phyloP scores from a whole-genome alignment of 30 jellyfish, hydroid and myxozoan genomes.

The Hydra vulgaris region DNA sequence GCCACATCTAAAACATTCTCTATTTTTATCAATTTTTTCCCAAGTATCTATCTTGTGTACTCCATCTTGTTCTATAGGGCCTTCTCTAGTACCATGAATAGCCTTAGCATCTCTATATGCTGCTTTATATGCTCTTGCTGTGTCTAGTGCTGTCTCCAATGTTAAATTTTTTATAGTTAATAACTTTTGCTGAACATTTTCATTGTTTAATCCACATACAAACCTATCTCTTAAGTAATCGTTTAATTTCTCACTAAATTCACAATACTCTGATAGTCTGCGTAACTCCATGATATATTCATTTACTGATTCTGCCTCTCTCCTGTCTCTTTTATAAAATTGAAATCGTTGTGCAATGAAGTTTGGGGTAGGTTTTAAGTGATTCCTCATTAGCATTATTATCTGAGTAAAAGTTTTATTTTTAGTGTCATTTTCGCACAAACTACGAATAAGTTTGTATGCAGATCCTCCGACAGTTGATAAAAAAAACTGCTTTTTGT shows the following conservation, averaged over 20 bases:
- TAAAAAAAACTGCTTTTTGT: too few relatives aligned
- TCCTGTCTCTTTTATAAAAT: too few relatives aligned
- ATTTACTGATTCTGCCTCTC: too few relatives aligned
- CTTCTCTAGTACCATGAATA: not conserved
- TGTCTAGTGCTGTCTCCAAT: conserved; percentile 8
- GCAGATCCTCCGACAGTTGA: too few relatives aligned
- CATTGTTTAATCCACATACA: conserved; percentile 19
- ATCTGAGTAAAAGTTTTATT: too few relatives aligned
- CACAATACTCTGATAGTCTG: conserved; percentile 6
- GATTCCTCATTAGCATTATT: too few relatives aligned
- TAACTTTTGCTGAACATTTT: conserved; percentile 14
- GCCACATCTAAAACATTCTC: conserved; percentile 9
- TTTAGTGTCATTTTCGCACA: too few relatives aligned
- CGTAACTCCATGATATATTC: too few relatives aligned
- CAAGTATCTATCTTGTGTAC: conserved; percentile 6
- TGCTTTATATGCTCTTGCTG: conserved; percentile 3
- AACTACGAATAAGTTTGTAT: too few relatives aligned
- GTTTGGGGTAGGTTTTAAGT: too few relatives aligned
- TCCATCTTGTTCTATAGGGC: not conserved
- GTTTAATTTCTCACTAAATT: conserved; percentile 7
- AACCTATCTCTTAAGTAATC: conserved; percentile 20
- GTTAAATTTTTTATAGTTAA: conserved; percentile 8
- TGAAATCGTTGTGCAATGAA: too few relatives aligned
- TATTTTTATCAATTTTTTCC: not conserved
- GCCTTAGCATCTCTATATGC: conserved; percentile 14